Evolutionary conservation across 2,888 invertebrate genomes (phyloP), one percentile per base, ranked within the genome.

Genomic region (Anoncus sp.): DNA sequence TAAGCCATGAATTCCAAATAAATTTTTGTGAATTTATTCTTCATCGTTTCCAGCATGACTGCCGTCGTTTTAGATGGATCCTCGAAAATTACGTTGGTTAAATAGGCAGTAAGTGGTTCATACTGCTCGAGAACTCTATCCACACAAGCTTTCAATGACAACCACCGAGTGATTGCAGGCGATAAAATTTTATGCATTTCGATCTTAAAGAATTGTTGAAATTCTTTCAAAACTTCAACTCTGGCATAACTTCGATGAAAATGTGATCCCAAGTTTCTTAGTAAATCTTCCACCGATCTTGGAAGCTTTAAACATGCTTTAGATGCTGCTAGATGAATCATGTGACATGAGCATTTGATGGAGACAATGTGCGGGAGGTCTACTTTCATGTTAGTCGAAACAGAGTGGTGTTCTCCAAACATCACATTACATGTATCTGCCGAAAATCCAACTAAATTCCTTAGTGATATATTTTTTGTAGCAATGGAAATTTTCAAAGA

Each of bases 281-380:
- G 20, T 2, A 59, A 14, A 45, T 70, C 59, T 31, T 59, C 59
- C 4, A 70, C 59, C 40, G 70, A 79, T 24, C 75, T 66, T 5
- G 90, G 90, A 22, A 90, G 77, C 78, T 85, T 85, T 2, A 88
- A 73, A 79, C 88, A 89, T 22, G 89, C 88, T 77, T 88, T 84
- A 9, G 84, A 84, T 62, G 87, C 80, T 40, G 85, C 82, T 63
- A 89, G 80, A 79, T 88, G 84, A 45, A 87, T 84, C 81, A 86
- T 83, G 75, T 88, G 90, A 73, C 89, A 90, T 31, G 84, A 85
- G 75, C 88, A 90, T 77, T 86, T 88, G 27, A 89, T 75, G 35
- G 81, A 83, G 7, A 85, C 83, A 75, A 89, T 87, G 60, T 82
- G 65, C 31, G 87, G 86, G 20, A 84, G 14, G 22, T 31, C 35